These are phyloP conservation scores for Alosa alosa DNA, from an alignment of 2,113 vertebrate species.

Conservation along the genomic window DNA sequence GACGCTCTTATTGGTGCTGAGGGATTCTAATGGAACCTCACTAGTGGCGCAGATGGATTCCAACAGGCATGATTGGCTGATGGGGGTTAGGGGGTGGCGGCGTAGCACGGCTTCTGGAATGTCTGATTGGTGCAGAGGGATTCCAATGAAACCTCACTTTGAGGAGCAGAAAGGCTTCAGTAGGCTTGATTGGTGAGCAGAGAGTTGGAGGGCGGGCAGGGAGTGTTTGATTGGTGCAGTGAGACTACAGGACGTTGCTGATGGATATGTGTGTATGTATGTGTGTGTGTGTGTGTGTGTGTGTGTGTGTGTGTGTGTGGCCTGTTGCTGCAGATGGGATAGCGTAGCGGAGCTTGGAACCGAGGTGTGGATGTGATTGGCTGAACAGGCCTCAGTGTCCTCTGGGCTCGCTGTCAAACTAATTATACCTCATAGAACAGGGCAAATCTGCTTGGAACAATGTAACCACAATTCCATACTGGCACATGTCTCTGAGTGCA, in stretches of 20 bases:
- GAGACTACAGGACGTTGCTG: background rate
- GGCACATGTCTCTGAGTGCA: background rate
- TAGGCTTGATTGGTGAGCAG: background rate
- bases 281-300: background rate
- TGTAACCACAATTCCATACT: background rate
- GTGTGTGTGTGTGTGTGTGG: background rate
- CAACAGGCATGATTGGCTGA: background rate
- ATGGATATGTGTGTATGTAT: background rate
- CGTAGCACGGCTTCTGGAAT: background rate
- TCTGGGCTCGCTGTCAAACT: constrained; percentile 34
- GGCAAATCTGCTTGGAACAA: constrained; percentile 22
- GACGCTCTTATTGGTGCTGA: background rate
- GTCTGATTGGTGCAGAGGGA: background rate
- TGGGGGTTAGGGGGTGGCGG: background rate
- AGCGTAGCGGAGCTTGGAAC: background rate
- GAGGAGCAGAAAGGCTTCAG: background rate
- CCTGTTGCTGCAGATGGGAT: background rate
- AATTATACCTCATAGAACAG: constrained; percentile 46
- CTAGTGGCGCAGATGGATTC: background rate
- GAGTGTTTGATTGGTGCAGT: background rate
- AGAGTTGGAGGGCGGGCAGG: background rate
- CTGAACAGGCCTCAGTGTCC: constrained; percentile 29
- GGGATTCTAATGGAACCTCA: background rate
- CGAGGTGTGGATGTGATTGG: background rate
- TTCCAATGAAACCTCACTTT: background rate